Evolutionary conservation across 1,140 invertebrate genomes (phyloP), one percentile per base, ranked within the genome.

Genomic region (Pentalonia nigronervosa): DNA sequence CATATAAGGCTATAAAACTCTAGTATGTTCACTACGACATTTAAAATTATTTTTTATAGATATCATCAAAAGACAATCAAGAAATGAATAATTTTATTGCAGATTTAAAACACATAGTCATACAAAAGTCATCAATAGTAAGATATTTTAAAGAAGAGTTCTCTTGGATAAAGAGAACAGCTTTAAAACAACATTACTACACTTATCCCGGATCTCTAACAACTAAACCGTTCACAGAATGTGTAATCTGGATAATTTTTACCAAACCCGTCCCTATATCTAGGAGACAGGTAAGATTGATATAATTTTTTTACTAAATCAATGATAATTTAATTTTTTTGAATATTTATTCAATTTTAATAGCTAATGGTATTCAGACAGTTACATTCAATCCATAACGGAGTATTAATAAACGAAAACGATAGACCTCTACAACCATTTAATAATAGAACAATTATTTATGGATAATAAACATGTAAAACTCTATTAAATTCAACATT

Each of bases 161-260:
- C 30, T 86, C 47, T 86, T 93, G 34, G 34, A 93, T 93, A 50
- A 67, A 48, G 14, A 88, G 76, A 60, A 67, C 53, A 9, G 56
- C 86, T 36, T 53, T 88, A 91, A 91, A 94, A 45, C 87, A 86
- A 60, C 93, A 92, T n/a, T 96, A 96, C 94, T 97, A 96, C 94
- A 96, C 96, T 8, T 97, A 97, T 95, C 95, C 96, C 93, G 97
- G 97, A 7, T 97, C 97, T 30, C 95, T 98, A 30, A 98, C 97
- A 6, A 97, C 96, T n/a, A 96, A 96, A 76, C 96, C 96, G 0
- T 98, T 97, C 94, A 95, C 96, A 93, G 97, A 97, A 94, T 96
- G 96, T 94, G 97, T 97, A 53, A 96, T 96, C 45, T 98, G 97
- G 97, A 97, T 97, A 45, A 95, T 98, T 67, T 83, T 67, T 90